Evolutionary conservation across 2,888 invertebrate species (phyloP).

Genomic region (Neoascia interrupta): DNA sequence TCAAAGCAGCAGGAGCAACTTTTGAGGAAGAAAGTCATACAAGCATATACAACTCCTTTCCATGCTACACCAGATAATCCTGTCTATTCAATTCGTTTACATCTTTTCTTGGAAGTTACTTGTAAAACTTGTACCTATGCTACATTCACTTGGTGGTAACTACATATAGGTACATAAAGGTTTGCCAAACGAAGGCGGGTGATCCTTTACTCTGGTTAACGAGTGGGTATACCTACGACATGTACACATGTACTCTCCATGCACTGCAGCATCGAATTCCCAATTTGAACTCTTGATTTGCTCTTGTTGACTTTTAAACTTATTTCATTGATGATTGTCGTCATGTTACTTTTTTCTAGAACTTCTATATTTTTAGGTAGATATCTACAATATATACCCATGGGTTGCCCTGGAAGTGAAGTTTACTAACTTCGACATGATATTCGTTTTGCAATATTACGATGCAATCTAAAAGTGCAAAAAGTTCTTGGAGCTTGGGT

Average conservation of each 20-base stretch:
- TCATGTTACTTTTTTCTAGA: too few species aligned
- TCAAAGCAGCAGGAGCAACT: too few species aligned
- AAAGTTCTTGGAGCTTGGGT: constrained; percentile 49
- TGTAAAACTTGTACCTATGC: constrained; percentile 50
- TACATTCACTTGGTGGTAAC: constrained; percentile 52
- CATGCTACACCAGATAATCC: constrained; percentile 56
- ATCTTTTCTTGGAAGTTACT: constrained; percentile 50
- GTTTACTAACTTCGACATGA: constrained; percentile 53
- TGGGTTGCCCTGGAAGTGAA: constrained; percentile 52
- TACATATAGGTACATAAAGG: neutral
- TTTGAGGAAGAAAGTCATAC: constrained; percentile 39
- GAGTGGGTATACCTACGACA: constrained; percentile 44
- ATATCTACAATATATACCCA: too few species aligned
- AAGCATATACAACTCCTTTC: neutral
- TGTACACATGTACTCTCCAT: constrained; percentile 30
- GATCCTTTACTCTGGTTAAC: constrained; percentile 54
- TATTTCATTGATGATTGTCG: constrained; percentile 29
- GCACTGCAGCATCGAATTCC: constrained; percentile 32
- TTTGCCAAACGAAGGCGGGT: neutral
- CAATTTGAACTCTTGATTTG: constrained; percentile 69
- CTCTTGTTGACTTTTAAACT: constrained; percentile 60
- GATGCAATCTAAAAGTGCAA: constrained; percentile 45
- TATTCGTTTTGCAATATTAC: constrained; percentile 59
- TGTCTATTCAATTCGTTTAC: constrained; percentile 58
- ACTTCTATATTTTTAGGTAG: too few species aligned